These are phyloP conservation scores for Heliconius ethilla DNA, from an alignment of 2,888 invertebrate species.

Conservation along the genomic window DNA sequence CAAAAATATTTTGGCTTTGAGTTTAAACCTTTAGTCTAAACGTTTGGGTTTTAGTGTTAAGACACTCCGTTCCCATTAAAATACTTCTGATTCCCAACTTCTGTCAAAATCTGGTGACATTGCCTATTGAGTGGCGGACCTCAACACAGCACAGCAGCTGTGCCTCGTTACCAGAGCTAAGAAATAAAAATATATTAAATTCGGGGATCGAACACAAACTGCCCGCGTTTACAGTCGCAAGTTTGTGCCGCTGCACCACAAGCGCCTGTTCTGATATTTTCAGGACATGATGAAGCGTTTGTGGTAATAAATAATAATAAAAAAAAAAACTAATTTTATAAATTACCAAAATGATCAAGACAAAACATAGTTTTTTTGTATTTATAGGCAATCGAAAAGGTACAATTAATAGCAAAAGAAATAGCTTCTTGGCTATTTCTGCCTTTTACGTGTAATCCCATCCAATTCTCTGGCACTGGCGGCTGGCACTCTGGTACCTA, in stretches of 20 bases:
- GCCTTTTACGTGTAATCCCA: slow-evolving; percentile 19
- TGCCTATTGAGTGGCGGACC: background rate
- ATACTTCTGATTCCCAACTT: no score
- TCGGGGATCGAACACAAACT: no score
- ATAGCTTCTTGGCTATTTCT: slow-evolving; percentile 14
- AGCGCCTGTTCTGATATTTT: no score
- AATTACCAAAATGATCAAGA: background rate
- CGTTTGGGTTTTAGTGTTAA: no score
- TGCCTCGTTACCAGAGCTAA: background rate
- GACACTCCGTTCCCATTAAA: no score
- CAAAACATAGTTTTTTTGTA: background rate
- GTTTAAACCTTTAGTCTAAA: no score
- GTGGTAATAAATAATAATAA: no score
- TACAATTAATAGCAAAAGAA: slow-evolving; percentile 14
- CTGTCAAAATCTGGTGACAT: no score
- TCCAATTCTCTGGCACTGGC: slow-evolving; percentile 22
- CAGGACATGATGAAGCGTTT: no score
- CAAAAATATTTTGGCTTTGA: no score
- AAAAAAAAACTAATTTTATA: background rate
- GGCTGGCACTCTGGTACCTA: slow-evolving; percentile 24
- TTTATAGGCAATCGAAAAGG: slow-evolving; percentile 1
- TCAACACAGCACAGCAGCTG: background rate
- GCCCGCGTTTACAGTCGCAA: no score
- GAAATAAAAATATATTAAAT: background rate
- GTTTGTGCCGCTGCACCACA: no score